Evolutionary conservation across 2,113 vertebrate species (phyloP).

Genomic region (Saccopteryx leptura): DNA sequence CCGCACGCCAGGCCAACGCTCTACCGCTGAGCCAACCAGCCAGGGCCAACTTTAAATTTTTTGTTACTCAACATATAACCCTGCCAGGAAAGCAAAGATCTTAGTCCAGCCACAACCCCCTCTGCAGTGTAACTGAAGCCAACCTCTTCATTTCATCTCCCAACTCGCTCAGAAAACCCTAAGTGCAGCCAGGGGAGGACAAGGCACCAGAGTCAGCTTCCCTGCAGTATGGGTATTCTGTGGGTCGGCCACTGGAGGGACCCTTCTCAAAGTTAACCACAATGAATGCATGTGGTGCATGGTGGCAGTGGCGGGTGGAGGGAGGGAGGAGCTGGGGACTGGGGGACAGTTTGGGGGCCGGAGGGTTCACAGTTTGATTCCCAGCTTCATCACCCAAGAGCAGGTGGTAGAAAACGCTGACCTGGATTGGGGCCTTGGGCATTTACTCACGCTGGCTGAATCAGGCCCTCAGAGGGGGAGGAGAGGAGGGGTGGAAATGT

Average conservation of each 20-base stretch:
- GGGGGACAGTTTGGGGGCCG: not conserved
- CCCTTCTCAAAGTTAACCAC: not conserved
- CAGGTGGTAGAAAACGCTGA: slow-evolving; percentile 10
- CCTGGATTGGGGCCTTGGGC: not conserved
- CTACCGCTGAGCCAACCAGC: no score
- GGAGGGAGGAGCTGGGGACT: not conserved
- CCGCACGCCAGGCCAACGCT: no score
- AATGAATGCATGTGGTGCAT: not conserved
- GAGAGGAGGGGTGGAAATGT: not conserved
- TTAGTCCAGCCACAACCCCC: not conserved
- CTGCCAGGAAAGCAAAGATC: not conserved
- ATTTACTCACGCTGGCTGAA: not conserved
- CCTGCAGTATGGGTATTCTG: not conserved
- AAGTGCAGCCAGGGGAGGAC: not conserved
- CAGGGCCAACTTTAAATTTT: not conserved
- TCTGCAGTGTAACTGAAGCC: not conserved
- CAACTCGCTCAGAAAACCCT: not conserved
- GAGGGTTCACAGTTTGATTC: not conserved
- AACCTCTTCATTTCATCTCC: not conserved
- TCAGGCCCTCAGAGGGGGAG: not conserved
- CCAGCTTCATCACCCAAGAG: not conserved
- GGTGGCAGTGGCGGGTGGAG: not conserved
- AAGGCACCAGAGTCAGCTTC: not conserved
- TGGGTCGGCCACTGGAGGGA: not conserved
- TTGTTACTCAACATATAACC: not conserved